Percentiles rank a stretch among this genome's conserved stretches.
These are phyloP conservation scores for Deilephila porcellus DNA, from an alignment of 2,888 invertebrate species.

Conservation along the genomic window DNA sequence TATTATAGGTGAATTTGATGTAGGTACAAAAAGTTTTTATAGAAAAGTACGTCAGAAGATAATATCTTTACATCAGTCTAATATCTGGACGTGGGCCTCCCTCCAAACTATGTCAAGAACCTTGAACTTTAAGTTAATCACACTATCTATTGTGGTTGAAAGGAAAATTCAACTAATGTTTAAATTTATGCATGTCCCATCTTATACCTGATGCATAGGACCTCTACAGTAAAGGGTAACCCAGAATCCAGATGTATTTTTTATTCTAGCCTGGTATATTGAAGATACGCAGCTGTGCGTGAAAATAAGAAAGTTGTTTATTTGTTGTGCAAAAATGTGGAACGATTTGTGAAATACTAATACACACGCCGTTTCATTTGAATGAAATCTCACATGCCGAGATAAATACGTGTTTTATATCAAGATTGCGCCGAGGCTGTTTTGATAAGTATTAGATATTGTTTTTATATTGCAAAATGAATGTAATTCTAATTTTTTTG, in stretches of 20 bases:
- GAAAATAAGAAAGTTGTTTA: conserved; percentile 39
- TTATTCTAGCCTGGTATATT: conserved; percentile 34
- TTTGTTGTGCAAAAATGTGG: conserved; percentile 32
- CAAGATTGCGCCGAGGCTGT: not conserved
- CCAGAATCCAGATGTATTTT: conserved; percentile 40
- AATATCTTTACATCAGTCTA: too few species aligned
- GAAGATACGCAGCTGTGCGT: conserved; percentile 32
- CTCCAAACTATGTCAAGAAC: too few species aligned
- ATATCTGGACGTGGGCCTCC: too few species aligned
- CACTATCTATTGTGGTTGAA: too few species aligned
- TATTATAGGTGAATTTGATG: too few species aligned
- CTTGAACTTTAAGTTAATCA: too few species aligned
- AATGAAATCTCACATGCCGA: conserved; percentile 9
- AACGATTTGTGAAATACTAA: conserved; percentile 5
- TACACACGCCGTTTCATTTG: conserved; percentile 3
- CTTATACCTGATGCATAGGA: not conserved
- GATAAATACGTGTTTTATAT: conserved; percentile 10
- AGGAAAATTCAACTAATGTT: not conserved
- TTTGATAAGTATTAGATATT: not conserved
- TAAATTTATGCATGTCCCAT: conserved; percentile 29
- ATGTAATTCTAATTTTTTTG: not conserved
- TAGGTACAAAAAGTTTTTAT: too few species aligned
- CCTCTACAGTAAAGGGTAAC: conserved; percentile 32
- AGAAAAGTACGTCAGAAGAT: too few species aligned
- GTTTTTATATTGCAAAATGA: not conserved